Conservation (phyloP, 2,797 vertebrate genomes). For the Euthynnus affinis region DNA sequence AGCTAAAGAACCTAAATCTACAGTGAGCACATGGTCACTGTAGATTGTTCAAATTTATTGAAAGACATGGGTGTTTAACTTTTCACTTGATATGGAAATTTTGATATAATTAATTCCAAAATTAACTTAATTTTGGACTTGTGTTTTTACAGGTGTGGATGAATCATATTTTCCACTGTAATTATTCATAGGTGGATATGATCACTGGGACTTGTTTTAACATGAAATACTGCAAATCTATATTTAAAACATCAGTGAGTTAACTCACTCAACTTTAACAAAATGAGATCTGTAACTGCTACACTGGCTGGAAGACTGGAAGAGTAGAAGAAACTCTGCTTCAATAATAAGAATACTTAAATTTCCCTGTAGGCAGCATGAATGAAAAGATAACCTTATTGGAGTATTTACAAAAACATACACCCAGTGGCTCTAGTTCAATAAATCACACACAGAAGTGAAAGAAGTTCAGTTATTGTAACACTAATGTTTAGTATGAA, state of each 20-base stretch:
- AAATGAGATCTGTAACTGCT: neutral
- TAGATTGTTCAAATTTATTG: neutral
- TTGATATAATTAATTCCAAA: neutral
- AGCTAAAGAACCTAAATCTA: constrained; percentile 13
- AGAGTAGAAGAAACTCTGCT: neutral
- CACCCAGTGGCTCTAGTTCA: neutral
- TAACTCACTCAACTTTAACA: neutral
- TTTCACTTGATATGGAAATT: neutral
- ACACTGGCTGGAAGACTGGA: neutral
- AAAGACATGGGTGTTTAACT: neutral
- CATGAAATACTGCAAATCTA: neutral
- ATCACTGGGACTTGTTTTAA: neutral
- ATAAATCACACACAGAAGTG: neutral
- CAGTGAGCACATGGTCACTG: neutral
- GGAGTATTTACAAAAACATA: neutral
- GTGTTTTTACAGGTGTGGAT: neutral
- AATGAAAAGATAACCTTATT: neutral
- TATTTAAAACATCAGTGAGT: constrained; percentile 3
- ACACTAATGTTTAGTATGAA: neutral
- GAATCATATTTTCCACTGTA: neutral
- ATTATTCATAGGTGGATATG: neutral
- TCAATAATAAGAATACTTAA: neutral
- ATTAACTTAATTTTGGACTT: constrained; percentile 7
- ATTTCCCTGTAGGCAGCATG: neutral
- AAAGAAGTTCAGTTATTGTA: too few relatives aligned